phyloP scores from a whole-genome alignment of 2,113 vertebrate genomes.

The Megatriorchis doriae region DNA sequence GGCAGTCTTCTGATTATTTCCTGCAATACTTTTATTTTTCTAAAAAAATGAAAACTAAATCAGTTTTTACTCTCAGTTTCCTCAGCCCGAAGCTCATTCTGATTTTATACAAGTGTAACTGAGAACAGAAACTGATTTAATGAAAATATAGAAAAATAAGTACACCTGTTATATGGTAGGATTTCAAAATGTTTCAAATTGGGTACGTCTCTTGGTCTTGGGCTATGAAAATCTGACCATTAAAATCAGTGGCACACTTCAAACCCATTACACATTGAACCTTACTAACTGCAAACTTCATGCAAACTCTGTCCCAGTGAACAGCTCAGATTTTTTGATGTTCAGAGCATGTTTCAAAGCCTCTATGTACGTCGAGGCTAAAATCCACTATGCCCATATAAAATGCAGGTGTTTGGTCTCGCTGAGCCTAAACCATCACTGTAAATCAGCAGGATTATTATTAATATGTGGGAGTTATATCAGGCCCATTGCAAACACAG shows the following conservation, averaged over 20 bases:
- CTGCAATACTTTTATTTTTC: neutral
- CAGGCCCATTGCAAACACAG: neutral
- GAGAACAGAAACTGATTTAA: neutral
- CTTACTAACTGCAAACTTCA: neutral
- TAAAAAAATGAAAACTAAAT: neutral
- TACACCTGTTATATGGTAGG: neutral
- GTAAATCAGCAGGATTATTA: neutral
- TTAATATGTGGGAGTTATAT: neutral
- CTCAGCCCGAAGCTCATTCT: neutral
- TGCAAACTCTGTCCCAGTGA: neutral
- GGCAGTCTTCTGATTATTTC: neutral
- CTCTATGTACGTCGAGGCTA: rapidly evolving
- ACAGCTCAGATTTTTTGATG: neutral
- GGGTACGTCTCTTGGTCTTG: neutral
- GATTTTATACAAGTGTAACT: neutral
- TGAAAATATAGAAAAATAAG: neutral
- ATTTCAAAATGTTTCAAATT: neutral
- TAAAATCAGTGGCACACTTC: neutral
- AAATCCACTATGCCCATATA: neutral
- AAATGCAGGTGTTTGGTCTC: neutral
- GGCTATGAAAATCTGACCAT: neutral
- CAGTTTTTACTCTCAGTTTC: neutral
- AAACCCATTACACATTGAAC: neutral
- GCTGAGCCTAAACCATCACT: neutral
- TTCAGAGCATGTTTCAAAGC: neutral